A percentile compares a stretch with the other conserved stretches of the same genome.
Conservation (phyloP, 2,113 vertebrate genomes). For the Hippoglossus stenolepis region DNA sequence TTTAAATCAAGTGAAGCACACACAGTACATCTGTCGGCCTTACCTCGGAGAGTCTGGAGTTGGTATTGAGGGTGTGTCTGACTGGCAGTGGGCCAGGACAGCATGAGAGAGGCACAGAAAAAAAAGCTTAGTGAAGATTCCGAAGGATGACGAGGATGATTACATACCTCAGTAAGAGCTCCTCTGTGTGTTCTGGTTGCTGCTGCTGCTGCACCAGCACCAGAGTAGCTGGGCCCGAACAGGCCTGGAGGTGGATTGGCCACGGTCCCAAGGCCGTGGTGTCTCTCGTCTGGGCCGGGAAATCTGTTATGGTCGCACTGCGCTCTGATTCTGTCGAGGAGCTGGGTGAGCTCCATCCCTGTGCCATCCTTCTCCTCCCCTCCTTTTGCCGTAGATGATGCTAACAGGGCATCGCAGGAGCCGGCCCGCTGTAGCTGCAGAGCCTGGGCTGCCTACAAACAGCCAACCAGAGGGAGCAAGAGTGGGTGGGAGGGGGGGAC, state of each 20-base stretch:
- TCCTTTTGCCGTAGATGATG: conserved; percentile 70
- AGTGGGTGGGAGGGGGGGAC: conserved; percentile 8
- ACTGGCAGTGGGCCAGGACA: conserved; percentile 46
- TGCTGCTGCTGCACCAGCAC: conserved; percentile 54
- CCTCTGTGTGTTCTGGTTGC: conserved; percentile 59
- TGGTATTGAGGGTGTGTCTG: conserved; percentile 67
- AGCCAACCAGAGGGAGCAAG: conserved; percentile 54
- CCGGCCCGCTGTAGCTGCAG: conserved; percentile 82
- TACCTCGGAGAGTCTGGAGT: conserved; percentile 11
- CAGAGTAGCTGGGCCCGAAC: conserved; percentile 48
- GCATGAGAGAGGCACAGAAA: conserved; percentile 20
- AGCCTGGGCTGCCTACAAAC: conserved; percentile 82
- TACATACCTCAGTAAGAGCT: conserved; percentile 72
- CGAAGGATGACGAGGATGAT: neutral
- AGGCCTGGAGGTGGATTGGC: conserved; percentile 59
- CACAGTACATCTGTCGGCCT: neutral
- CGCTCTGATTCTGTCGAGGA: conserved; percentile 88
- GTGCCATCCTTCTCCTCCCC: conserved; percentile 90
- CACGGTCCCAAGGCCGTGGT: conserved; percentile 28
- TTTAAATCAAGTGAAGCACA: conserved; percentile 7
- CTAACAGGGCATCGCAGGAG: conserved; percentile 74
- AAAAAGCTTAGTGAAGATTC: conserved; percentile 17
- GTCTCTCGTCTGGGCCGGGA: conserved; percentile 29
- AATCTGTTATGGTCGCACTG: conserved; percentile 82
- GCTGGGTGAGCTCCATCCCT: conserved; percentile 92